Evolutionary conservation across 2,797 vertebrate species (phyloP).

Genomic region (Siniperca undulata): DNA sequence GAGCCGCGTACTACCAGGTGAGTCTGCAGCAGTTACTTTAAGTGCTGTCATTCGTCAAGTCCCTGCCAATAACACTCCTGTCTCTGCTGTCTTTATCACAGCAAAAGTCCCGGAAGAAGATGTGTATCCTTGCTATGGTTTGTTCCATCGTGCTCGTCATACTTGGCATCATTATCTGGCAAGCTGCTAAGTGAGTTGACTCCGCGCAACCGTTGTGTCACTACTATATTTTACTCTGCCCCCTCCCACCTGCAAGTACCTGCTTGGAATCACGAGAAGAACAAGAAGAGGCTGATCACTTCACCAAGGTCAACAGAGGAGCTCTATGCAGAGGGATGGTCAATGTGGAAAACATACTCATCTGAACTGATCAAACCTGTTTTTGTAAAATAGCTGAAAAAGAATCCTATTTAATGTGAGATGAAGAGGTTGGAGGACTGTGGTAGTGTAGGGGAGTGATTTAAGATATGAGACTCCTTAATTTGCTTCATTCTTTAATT

Average conservation of each 20-base stretch:
- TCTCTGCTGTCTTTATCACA: constrained; percentile 71
- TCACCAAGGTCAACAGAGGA: background rate
- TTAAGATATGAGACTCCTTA: constrained; percentile 35
- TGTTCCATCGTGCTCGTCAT: constrained; percentile 84
- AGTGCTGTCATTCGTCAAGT: background rate
- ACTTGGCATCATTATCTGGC: constrained; percentile 88
- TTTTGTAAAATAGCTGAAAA: constrained; percentile 78
- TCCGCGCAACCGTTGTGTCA: constrained; percentile 8
- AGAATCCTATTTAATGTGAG: constrained; percentile 77
- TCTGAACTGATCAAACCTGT: constrained; percentile 70
- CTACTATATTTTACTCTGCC: constrained; percentile 57
- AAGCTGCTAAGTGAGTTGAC: constrained; percentile 72
- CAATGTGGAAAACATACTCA: constrained; percentile 54
- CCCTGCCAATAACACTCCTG: background rate
- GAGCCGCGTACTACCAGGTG: constrained; percentile 94
- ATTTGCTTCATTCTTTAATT: constrained; percentile 39
- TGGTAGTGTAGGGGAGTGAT: constrained; percentile 14
- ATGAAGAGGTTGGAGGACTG: constrained; percentile 3
- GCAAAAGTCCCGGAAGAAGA: constrained; percentile 99
- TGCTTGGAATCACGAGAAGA: constrained; percentile 44
- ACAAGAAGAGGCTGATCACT: constrained; percentile 24
- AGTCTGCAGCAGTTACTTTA: background rate
- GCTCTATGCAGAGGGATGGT: constrained; percentile 4
- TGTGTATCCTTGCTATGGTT: constrained; percentile 92
- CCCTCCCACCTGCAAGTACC: constrained; percentile 48